Evolutionary conservation across 2,888 invertebrate genomes (phyloP), one percentile per base, ranked within the genome.

Genomic region (Caenorhabditis sulstoni): DNA sequence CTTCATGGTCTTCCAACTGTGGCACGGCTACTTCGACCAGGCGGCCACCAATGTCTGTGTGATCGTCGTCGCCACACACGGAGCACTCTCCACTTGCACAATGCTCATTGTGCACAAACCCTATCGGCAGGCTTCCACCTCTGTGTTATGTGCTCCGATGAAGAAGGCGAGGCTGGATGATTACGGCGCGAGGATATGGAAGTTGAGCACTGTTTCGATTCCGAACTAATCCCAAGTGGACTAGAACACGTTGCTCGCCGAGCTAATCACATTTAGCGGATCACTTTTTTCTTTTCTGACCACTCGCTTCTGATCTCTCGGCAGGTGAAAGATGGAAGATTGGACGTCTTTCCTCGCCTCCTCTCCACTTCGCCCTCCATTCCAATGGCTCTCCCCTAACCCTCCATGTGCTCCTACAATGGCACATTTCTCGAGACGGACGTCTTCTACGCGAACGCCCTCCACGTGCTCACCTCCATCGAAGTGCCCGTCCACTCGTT

Each of bases 61-160:
- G 29, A 3, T 29, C 4, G 3, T 29, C 4, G 29, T 29, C 4
- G 29, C 29, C 4, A 29, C 29, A 29, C 29, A 29, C 29, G 29
- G 29, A 29, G 29, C 29, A 29, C 29, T 29, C 3, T 29, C 29
- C 29, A 29, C 29, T 29, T 3, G 3, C 0, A 53, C 57, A 8
- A 73, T 73, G 71, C 41, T 73, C 37, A 64, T 62, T 37, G 62
- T 59, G 18, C 71, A 73, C 37, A 35, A 41, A 18, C 71, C 71
- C 1, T 73, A 73, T 58, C 57, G 71, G 49, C 41, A 68, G 29
- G 29, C n/a, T n/a, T n/a, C n/a, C n/a, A n/a, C n/a, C n/a, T n/a
- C n/a, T n/a, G n/a, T n/a, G n/a, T n/a, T n/a, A n/a, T n/a, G n/a
- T n/a, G n/a, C n/a, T n/a, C n/a, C n/a, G n/a, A n/a, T n/a, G n/a